Conservation (phyloP, 2,113 vertebrate genomes). For the Uria aalge region DNA sequence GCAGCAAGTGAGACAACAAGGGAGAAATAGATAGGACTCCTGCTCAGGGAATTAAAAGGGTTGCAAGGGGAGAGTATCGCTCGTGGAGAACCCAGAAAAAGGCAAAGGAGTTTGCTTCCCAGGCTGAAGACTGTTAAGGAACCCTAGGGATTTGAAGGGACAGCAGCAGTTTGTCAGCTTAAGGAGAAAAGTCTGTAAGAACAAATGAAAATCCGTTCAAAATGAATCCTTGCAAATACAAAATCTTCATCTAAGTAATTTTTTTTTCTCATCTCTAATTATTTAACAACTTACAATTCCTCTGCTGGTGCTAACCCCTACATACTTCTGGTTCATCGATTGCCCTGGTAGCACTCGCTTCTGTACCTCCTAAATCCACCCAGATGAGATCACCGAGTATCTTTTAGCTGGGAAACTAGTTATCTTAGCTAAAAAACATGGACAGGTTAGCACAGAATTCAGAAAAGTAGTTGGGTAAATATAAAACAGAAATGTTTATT, state of each 20-base stretch:
- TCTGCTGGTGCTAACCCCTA: not conserved
- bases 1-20: not conserved
- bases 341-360: not conserved
- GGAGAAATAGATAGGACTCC: not conserved
- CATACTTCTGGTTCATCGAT: not conserved
- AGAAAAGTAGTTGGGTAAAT: not conserved
- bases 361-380: not conserved
- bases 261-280: not conserved
- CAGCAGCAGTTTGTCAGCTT: not conserved
- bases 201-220: not conserved
- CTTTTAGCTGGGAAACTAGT: not conserved
- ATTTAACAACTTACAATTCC: not conserved
- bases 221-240: not conserved
- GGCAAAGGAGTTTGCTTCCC: not conserved
- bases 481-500: not conserved
- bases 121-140: not conserved
- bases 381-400: not conserved
- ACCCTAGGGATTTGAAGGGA: not conserved
- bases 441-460: not conserved
- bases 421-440: not conserved
- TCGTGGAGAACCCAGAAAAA: not conserved
- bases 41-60: not conserved
- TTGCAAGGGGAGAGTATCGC: not conserved
- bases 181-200: not conserved
- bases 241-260: not conserved